Conservation (phyloP, 2,888 invertebrate species). For the Drosophila atripex region DNA sequence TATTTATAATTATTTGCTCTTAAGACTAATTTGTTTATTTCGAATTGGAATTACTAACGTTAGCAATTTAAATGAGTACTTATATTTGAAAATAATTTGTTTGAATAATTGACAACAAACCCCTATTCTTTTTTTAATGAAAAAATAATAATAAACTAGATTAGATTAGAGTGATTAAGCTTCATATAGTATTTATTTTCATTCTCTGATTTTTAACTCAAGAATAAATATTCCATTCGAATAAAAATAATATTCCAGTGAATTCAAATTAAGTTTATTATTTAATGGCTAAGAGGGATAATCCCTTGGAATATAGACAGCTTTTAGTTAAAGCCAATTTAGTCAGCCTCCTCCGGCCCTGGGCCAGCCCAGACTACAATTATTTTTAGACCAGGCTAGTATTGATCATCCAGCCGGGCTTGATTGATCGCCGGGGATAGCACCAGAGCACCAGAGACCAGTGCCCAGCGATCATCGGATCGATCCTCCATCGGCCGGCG, state of each 20-base stretch:
- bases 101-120: background rate
- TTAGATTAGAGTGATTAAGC: background rate
- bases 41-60: too few relatives aligned
- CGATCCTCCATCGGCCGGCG: constrained; percentile 44
- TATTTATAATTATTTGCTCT: background rate
- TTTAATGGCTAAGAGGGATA: too few relatives aligned
- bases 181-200: background rate
- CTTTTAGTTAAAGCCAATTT: constrained; percentile 11
- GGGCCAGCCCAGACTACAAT: constrained; percentile 13
- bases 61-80: too few relatives aligned
- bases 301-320: background rate
- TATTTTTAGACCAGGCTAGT: constrained; percentile 64
- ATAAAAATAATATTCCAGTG: background rate
- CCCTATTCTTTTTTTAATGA: background rate
- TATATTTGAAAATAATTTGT: too few relatives aligned
- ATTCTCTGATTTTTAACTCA: background rate
- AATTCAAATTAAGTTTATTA: too few relatives aligned
- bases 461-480: constrained; percentile 48
- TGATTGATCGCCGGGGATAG: constrained; percentile 77
- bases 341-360: background rate
- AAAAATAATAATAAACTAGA: background rate
- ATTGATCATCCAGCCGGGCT: constrained; percentile 49
- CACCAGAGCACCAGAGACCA: background rate
- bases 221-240: background rate
- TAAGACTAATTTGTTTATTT: background rate